Evolutionary conservation across 2,888 invertebrate genomes (phyloP).

Genomic region (Xestia sexstrigata): DNA sequence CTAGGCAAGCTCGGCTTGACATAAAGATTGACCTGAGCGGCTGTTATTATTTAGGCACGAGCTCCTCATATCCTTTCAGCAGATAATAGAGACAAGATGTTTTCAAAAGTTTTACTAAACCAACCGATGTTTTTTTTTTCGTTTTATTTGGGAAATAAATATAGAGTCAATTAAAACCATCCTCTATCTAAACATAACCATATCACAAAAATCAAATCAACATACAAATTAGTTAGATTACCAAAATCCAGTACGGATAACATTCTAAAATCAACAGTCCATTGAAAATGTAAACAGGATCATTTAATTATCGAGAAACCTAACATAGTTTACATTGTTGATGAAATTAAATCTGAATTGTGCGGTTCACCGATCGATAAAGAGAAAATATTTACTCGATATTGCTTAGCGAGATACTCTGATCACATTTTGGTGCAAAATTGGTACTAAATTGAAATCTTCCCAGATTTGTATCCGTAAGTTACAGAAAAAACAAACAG

Average conservation of each 20-base stretch:
- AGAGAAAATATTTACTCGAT: conserved; percentile 65
- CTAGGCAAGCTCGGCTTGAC: background rate
- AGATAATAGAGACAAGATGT: background rate
- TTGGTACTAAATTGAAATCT: conserved; percentile 71
- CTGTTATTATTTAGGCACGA: background rate
- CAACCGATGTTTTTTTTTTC: too few species aligned
- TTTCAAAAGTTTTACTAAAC: background rate
- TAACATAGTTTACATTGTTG: conserved; percentile 59
- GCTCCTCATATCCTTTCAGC: background rate
- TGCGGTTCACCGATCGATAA: conserved; percentile 53
- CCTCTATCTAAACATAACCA: background rate
- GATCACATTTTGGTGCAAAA: conserved; percentile 73
- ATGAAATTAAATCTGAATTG: conserved; percentile 63
- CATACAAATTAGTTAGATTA: conserved; percentile 8
- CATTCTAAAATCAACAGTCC: conserved; percentile 36
- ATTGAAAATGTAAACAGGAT: conserved; percentile 52
- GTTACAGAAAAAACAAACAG: conserved; percentile 70
- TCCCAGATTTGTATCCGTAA: conserved; percentile 68
- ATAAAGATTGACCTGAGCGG: background rate
- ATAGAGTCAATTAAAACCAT: background rate
- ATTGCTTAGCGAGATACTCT: conserved; percentile 65
- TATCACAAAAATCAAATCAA: conserved; percentile 24
- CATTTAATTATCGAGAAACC: conserved; percentile 61
- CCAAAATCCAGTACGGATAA: conserved; percentile 25
- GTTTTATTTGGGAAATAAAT: background rate